Conservation (phyloP, 2,113 vertebrate genomes). For the Vidua macroura region DNA sequence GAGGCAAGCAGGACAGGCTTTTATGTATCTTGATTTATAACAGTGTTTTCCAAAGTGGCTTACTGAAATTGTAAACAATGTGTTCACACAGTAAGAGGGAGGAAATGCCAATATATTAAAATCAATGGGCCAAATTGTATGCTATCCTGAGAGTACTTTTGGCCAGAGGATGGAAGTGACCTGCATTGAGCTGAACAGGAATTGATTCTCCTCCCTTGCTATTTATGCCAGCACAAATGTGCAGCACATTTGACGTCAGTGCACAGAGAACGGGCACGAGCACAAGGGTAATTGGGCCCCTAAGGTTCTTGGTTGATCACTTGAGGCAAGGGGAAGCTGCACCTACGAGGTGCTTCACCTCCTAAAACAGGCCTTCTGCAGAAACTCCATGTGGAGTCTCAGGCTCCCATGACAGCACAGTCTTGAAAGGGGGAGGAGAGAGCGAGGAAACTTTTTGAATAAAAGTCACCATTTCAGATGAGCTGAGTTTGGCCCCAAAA, state of each 20-base stretch:
- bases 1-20: background rate
- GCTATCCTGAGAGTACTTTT: slow-evolving; percentile 1
- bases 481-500: background rate
- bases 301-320: background rate
- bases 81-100: background rate
- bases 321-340: background rate
- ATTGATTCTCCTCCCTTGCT: slow-evolving; percentile 13
- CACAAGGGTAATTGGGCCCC: background rate
- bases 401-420: background rate
- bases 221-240: background rate
- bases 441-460: background rate
- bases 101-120: slow-evolving; percentile 50
- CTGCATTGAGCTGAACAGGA: background rate
- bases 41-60: slow-evolving; percentile 1
- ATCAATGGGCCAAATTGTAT: slow-evolving; percentile 2
- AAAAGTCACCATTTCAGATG: background rate
- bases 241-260: slow-evolving; percentile 37
- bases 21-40: slow-evolving; percentile 28
- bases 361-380: background rate
- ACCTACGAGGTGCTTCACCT: background rate
- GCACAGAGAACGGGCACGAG: fast-evolving
- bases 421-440: background rate
- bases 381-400: background rate
- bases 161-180: slow-evolving; percentile 49
- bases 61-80: slow-evolving; percentile 6